Conservation (phyloP, 2,113 vertebrate genomes). For the Myocastor coypus region DNA sequence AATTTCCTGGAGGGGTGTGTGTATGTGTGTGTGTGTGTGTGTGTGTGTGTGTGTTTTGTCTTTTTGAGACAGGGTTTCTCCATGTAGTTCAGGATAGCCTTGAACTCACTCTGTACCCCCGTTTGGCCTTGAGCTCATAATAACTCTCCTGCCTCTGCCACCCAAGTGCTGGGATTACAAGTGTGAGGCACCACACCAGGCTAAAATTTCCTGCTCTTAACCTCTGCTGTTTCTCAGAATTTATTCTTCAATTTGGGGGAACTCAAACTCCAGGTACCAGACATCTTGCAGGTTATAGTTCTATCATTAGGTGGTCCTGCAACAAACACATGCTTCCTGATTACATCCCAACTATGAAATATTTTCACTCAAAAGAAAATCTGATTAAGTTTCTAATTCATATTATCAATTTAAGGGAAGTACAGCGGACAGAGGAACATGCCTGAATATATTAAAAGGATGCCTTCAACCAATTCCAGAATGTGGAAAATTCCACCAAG, state of each 20-base stretch:
- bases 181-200: too few species aligned
- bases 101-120: too few species aligned
- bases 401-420: conserved; percentile 44
- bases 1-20: neutral
- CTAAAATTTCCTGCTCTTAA: neutral
- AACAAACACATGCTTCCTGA: neutral
- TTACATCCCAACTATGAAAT: neutral
- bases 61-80: too few species aligned
- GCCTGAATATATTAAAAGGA: conserved; percentile 38
- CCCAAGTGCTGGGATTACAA: too few species aligned
- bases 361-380: neutral
- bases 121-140: too few species aligned
- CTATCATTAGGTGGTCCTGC: neutral
- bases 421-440: neutral
- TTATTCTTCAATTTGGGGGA: neutral
- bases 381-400: conserved; percentile 29
- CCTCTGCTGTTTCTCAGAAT: neutral
- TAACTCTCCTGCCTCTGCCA: too few species aligned
- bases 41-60: too few species aligned
- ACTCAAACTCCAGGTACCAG: neutral
- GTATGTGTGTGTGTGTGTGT: too few species aligned
- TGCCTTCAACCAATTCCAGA: conserved; percentile 12
- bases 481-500: conserved; percentile 40
- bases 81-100: too few species aligned
- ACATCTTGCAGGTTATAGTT: neutral